These are phyloP conservation scores for Pogonophryne albipinna DNA, from an alignment of 2,797 vertebrate genomes.

Conservation along the genomic window DNA sequence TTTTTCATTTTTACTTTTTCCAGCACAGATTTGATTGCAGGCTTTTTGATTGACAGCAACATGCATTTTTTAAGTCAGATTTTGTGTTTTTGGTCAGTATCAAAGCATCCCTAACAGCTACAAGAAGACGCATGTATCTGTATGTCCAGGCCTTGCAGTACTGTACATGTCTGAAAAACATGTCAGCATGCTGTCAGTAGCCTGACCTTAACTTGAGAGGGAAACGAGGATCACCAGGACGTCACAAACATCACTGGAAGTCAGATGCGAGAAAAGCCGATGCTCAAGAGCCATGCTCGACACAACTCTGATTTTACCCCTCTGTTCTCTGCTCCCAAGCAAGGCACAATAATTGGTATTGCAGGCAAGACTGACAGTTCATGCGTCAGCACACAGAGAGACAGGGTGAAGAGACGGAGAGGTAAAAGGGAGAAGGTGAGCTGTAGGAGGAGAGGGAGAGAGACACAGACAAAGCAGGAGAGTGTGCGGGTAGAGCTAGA, in stretches of 20 bases:
- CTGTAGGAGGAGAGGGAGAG: constrained; percentile 28
- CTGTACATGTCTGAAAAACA: not conserved
- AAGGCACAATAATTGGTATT: constrained; percentile 66
- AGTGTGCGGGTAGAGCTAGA: constrained; percentile 38
- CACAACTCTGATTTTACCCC: constrained; percentile 55
- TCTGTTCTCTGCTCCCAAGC: constrained; percentile 60
- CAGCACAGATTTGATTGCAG: too few relatives aligned
- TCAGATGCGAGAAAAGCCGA: constrained; percentile 36
- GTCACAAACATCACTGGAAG: too few relatives aligned
- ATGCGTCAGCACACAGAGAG: constrained; percentile 52
- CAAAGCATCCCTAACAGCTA: too few relatives aligned
- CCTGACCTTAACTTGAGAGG: not conserved
- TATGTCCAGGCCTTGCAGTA: not conserved
- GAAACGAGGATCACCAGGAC: constrained; percentile 39
- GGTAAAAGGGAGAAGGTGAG: constrained; percentile 44
- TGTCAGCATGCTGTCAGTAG: constrained; percentile 11
- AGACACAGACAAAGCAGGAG: constrained; percentile 23
- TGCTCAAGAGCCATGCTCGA: constrained; percentile 37
- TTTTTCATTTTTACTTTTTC: too few relatives aligned
- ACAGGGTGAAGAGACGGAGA: constrained; percentile 27
- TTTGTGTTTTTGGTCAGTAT: too few relatives aligned
- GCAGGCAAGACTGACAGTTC: constrained; percentile 62
- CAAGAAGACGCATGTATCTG: not conserved
- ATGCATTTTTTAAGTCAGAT: too few relatives aligned
- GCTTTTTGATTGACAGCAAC: too few relatives aligned